phyloP scores from a whole-genome alignment of 2,797 vertebrate genomes.

The Galaxias olidus region DNA sequence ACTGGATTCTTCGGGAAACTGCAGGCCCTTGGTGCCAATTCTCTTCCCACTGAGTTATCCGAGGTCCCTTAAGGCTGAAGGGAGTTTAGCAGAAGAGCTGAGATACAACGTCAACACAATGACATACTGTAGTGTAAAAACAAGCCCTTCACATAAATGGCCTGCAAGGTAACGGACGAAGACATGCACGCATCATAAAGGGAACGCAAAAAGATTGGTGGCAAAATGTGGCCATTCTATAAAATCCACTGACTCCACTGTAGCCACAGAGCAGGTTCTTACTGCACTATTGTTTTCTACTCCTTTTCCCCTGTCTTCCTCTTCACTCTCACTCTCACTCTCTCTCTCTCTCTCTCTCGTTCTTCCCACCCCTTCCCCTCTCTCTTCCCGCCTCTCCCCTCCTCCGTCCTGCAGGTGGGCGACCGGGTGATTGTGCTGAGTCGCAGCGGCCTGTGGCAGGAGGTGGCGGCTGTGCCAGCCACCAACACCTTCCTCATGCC shows the following conservation, averaged over 20 bases:
- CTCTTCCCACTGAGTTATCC: no score
- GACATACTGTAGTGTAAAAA: no score
- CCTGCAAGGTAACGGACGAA: no score
- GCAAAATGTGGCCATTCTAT: not conserved
- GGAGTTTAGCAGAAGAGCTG: no score
- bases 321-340: not conserved
- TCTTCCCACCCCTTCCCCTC: not conserved
- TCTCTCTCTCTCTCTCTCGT: not conserved
- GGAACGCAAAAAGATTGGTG: no score
- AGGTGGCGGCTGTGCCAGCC: conserved; percentile 73
- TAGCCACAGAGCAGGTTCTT: not conserved
- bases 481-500: conserved; percentile 81
- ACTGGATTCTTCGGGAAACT: not conserved
- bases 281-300: not conserved
- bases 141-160: no score
- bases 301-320: not conserved
- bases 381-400: not conserved
- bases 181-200: no score
- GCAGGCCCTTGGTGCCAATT: no score
- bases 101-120: no score
- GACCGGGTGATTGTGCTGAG: conserved; percentile 83
- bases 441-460: conserved; percentile 84
- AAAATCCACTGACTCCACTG: not conserved
- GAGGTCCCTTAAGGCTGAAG: no score
- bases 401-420: conserved; percentile 73